These are phyloP conservation scores for Falco columbarius DNA, from an alignment of 2,797 vertebrate genomes.

Conservation along the genomic window DNA sequence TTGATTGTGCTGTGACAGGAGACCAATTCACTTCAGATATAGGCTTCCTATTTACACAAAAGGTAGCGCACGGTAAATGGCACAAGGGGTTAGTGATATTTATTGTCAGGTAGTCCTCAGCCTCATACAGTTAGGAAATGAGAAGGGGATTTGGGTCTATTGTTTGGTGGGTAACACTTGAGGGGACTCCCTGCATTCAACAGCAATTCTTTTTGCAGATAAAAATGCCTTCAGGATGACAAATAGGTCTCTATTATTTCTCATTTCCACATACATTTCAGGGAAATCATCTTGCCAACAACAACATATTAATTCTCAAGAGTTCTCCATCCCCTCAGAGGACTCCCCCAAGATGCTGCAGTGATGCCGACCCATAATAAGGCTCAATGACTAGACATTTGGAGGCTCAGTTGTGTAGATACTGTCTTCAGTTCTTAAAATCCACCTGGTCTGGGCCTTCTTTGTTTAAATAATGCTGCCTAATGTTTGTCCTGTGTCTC, in stretches of 20 bases:
- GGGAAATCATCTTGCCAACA: neutral
- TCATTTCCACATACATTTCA: neutral
- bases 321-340: rapidly evolving
- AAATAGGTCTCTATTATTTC: neutral
- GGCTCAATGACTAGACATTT: too few species aligned
- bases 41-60: neutral
- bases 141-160: neutral
- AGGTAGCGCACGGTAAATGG: neutral
- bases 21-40: neutral
- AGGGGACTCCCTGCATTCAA: neutral
- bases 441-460: neutral
- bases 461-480: neutral
- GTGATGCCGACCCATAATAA: neutral
- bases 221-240: neutral
- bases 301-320: too few species aligned
- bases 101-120: neutral
- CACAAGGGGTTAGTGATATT: neutral
- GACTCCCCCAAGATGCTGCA: too few species aligned
- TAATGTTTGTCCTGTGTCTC: neutral
- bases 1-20: too few species aligned
- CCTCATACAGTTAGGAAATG: neutral
- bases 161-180: neutral
- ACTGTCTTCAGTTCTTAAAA: neutral
- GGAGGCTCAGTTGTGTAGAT: neutral
- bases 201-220: neutral